Evolutionary conservation across 2,797 vertebrate genomes (phyloP).

Genomic region (Gymnothorax javanicus): DNA sequence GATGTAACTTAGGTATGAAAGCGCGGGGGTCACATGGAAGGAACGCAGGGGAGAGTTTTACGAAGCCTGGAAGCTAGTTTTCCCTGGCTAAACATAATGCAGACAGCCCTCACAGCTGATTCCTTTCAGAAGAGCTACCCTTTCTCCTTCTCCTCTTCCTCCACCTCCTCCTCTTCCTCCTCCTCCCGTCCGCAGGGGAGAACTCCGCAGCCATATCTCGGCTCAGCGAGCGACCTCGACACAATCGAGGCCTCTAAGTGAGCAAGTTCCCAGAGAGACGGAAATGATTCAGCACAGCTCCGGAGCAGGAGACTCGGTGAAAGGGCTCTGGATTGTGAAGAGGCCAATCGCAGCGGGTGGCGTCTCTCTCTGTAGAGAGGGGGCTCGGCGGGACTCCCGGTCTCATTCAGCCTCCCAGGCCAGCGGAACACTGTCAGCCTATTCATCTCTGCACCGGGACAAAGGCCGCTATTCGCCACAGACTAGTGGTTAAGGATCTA

Average conservation of each 20-base stretch:
- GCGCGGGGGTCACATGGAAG: not conserved
- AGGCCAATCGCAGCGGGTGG: constrained; percentile 37
- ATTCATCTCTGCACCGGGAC: not conserved
- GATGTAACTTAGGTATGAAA: not conserved
- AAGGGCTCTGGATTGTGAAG: constrained; percentile 8
- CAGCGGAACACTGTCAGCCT: not conserved
- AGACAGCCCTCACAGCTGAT: not conserved
- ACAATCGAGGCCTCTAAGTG: constrained; percentile 1
- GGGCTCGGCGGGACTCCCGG: constrained; percentile 9
- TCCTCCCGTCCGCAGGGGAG: not conserved
- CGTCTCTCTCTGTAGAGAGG: constrained; percentile 31
- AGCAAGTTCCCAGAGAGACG: constrained; percentile 27
- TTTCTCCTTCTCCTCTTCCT: not conserved
- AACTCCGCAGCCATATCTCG: not conserved
- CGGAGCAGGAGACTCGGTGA: constrained; percentile 28
- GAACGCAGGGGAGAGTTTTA: not conserved
- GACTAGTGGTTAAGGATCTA: too few species aligned
- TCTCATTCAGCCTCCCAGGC: not conserved
- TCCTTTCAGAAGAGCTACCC: not conserved
- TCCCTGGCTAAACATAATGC: constrained; percentile 11
- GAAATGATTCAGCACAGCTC: constrained; percentile 36
- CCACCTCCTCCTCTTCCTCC: not conserved
- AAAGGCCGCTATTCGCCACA: not conserved
- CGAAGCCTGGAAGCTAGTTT: not conserved
- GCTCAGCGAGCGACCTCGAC: not conserved